These are phyloP conservation scores for Catagonus wagneri DNA, from an alignment of 2,113 vertebrate species.

Conservation along the genomic window DNA sequence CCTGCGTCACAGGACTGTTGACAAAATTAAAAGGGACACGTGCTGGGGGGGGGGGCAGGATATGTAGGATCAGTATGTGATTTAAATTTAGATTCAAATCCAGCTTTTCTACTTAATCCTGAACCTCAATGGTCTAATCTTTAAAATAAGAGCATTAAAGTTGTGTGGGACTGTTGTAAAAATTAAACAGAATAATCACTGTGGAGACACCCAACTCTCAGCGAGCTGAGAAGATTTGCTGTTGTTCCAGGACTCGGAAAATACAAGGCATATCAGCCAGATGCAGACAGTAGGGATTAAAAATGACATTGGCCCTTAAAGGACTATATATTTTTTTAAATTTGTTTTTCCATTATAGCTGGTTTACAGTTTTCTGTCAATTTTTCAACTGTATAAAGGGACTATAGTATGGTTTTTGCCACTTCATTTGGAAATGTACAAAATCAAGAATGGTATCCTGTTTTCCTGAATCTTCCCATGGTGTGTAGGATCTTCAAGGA, in stretches of 20 bases:
- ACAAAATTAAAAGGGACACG: neutral
- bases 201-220: neutral
- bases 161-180: neutral
- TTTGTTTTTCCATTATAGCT: no score
- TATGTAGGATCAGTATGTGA: neutral
- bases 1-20: neutral
- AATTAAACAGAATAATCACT: neutral
- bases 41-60: neutral
- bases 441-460: neutral
- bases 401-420: neutral
- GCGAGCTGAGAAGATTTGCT: neutral
- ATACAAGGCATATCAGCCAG: neutral
- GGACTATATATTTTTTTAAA: no score
- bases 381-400: no score
- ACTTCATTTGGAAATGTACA: neutral
- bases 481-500: slow-evolving; percentile 93
- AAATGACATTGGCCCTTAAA: neutral
- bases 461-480: slow-evolving; percentile 6
- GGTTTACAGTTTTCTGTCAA: no score
- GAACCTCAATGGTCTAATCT: neutral
- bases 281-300: neutral
- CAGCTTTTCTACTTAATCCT: neutral
- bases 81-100: neutral
- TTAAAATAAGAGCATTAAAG: neutral
- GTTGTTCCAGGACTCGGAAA: neutral